Evolutionary conservation across 2,888 invertebrate species (phyloP).

Genomic region (Amphipyra tragopoginis): DNA sequence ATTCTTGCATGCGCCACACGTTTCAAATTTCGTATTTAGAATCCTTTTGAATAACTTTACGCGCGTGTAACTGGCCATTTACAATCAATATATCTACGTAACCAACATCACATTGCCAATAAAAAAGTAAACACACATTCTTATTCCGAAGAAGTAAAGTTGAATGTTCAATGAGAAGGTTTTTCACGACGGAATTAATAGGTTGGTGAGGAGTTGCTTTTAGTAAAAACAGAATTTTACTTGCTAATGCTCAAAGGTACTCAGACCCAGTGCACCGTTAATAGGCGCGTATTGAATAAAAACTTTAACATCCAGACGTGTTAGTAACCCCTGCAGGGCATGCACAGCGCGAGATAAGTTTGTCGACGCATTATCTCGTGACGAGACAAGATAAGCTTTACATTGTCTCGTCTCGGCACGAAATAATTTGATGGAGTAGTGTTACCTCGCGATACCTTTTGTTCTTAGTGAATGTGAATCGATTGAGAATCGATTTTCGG

Average conservation of each 20-base stretch:
- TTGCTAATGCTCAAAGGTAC: slow-evolving; percentile 74
- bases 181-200: slow-evolving; percentile 1
- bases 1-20: slow-evolving; percentile 45
- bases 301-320: slow-evolving; percentile 51
- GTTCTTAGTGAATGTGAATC: too few relatives aligned
- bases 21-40: slow-evolving; percentile 61
- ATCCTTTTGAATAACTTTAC: slow-evolving; percentile 56
- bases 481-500: too few relatives aligned
- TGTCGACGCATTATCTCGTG: too few relatives aligned
- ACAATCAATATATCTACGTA: slow-evolving; percentile 53
- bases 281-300: slow-evolving; percentile 69
- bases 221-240: slow-evolving; percentile 67
- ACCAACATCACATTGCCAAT: slow-evolving; percentile 13
- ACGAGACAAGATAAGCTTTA: too few relatives aligned
- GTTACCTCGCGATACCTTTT: too few relatives aligned
- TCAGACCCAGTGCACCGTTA: slow-evolving; percentile 65
- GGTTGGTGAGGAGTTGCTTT: slow-evolving; percentile 48
- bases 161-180: slow-evolving; percentile 20
- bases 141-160: slow-evolving; percentile 20
- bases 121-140: neutral
- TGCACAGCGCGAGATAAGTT: too few relatives aligned
- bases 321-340: slow-evolving; percentile 30
- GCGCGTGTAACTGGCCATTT: slow-evolving; percentile 56
- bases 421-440: too few relatives aligned
- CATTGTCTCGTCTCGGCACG: too few relatives aligned